Percentiles rank a stretch among this genome's conserved stretches.
These are phyloP conservation scores for Aspidiotus destructor DNA, from an alignment of 2,888 invertebrate species.

Conservation along the genomic window DNA sequence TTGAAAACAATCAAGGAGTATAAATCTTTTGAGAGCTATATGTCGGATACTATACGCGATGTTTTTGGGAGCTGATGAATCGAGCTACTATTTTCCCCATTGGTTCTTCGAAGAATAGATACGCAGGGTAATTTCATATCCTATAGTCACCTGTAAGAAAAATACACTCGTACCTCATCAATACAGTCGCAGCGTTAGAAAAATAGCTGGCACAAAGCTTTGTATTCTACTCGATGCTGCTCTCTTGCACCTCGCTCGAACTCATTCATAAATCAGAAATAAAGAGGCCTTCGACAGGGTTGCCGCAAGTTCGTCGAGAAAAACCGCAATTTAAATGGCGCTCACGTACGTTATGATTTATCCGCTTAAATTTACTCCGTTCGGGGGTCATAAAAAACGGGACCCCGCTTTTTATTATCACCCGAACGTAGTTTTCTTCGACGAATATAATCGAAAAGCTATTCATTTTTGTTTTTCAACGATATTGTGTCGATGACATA, in stretches of 20 bases:
- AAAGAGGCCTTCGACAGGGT: constrained; percentile 2
- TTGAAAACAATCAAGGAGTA: too few relatives aligned
- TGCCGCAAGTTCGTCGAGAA: not conserved
- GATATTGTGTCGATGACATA: not conserved
- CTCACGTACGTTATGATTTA: constrained; percentile 4
- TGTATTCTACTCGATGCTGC: not conserved
- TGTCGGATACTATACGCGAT: too few relatives aligned
- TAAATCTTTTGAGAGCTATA: too few relatives aligned
- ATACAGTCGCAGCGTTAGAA: not conserved
- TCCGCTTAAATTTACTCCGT: not conserved
- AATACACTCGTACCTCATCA: too few relatives aligned
- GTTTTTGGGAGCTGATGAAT: too few relatives aligned
- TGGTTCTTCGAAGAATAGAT: too few relatives aligned
- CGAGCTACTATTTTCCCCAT: too few relatives aligned
- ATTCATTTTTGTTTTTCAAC: not conserved
- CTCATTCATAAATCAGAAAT: not conserved
- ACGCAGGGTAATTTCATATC: too few relatives aligned
- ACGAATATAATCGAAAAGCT: constrained; percentile 1
- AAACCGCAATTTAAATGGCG: not conserved
- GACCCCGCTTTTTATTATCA: not conserved
- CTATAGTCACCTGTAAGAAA: too few relatives aligned
- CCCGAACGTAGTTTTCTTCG: not conserved
- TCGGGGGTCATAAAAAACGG: not conserved
- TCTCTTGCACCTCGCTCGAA: not conserved
- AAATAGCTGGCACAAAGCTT: not conserved